Evolutionary conservation across 1,140 invertebrate genomes (phyloP).

Genomic region (Hirudo medicinalis): DNA sequence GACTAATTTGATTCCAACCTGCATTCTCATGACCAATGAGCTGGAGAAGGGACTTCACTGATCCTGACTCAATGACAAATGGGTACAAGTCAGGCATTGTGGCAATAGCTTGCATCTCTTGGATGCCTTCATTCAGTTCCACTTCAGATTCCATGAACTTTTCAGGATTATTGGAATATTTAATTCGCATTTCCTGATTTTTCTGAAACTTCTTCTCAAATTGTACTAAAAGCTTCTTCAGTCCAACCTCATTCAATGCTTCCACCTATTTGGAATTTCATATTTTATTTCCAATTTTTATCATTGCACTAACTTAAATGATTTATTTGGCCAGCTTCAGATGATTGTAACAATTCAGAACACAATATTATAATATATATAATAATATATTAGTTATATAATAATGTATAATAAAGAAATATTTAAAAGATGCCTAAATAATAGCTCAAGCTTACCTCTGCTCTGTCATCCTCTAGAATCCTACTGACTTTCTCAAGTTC

Average conservation of each 20-base stretch:
- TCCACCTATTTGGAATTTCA: conserved; percentile 45
- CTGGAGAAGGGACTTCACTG: conserved; percentile 77
- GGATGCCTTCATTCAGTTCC: conserved; percentile 76
- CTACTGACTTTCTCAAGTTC: conserved; percentile 11
- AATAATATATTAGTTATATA: too few relatives aligned
- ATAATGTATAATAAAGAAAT: not conserved
- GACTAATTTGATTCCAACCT: conserved; percentile 46
- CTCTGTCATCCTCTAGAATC: conserved; percentile 1
- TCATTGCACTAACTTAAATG: not conserved
- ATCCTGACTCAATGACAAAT: conserved; percentile 54
- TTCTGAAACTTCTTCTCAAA: conserved; percentile 87
- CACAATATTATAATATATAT: too few relatives aligned
- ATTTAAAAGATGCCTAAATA: not conserved
- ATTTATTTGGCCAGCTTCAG: not conserved
- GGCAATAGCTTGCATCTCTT: conserved; percentile 80
- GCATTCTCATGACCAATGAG: conserved; percentile 92
- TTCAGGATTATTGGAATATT: conserved; percentile 89
- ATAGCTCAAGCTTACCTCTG: not conserved
- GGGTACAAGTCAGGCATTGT: conserved; percentile 85
- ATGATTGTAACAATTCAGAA: not conserved
- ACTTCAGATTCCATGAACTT: conserved; percentile 99
- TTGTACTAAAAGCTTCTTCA: conserved; percentile 71
- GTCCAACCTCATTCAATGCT: conserved; percentile 65
- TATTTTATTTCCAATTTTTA: conserved; percentile 15
- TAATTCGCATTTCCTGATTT: conserved; percentile 96